Evolutionary conservation across 2,113 vertebrate species (phyloP).

Genomic region (Okapia johnstoni): DNA sequence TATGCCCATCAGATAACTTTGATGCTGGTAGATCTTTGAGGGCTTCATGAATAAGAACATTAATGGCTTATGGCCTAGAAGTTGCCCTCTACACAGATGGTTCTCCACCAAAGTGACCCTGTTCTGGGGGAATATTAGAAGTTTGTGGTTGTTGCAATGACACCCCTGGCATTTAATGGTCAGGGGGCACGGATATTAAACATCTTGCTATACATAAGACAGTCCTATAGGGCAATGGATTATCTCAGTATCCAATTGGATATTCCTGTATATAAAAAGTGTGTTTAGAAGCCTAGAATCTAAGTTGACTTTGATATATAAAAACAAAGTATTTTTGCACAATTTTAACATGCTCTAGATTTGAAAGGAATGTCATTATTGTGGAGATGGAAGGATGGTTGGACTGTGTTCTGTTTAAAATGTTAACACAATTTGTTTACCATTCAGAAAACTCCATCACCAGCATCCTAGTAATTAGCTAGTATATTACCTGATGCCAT

Average conservation of each 20-base stretch:
- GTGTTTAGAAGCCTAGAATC: not conserved
- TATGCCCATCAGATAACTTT: not conserved
- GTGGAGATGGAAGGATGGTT: not conserved
- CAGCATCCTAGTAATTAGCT: not conserved
- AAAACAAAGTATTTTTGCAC: not conserved
- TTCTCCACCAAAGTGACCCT: not conserved
- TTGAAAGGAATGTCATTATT: not conserved
- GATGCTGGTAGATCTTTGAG: not conserved
- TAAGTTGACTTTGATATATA: not conserved
- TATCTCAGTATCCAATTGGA: not conserved
- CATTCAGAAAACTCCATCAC: not conserved
- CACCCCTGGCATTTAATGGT: not conserved
- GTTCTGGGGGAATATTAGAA: not conserved
- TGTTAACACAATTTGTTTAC: not conserved
- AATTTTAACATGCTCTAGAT: conserved; percentile 9
- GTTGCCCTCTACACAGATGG: not conserved
- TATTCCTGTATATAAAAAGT: not conserved
- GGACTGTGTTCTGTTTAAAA: not conserved
- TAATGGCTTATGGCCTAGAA: not conserved
- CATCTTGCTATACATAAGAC: not conserved
- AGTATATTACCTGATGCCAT: not conserved
- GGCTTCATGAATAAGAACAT: not conserved
- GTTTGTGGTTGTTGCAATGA: not conserved
- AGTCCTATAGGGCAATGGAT: not conserved
- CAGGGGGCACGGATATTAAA: not conserved